phyloP scores from a whole-genome alignment of 2,113 vertebrate genomes.

The human region GRCh38 chr2:157594001-157594500 shows the following conservation, averaged over 20 bases:
- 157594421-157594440: neutral
- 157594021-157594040: neutral
- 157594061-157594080: neutral
- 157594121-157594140: neutral
- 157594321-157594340: neutral
- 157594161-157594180: neutral
- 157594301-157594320: neutral
- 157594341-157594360: neutral
- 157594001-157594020: neutral
- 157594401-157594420: neutral
- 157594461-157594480: neutral
- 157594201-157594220: neutral
- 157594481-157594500: neutral
- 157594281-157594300: neutral
- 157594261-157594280: neutral
- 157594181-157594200: neutral
- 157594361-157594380: neutral
- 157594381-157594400: neutral
- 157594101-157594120: neutral
- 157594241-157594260: neutral
- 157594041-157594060: neutral
- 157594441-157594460: neutral
- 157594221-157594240: neutral
- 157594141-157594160: neutral
- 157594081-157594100: neutral